phyloP scores from a whole-genome alignment of 2,113 vertebrate species.

The Eulemur rufifrons region DNA sequence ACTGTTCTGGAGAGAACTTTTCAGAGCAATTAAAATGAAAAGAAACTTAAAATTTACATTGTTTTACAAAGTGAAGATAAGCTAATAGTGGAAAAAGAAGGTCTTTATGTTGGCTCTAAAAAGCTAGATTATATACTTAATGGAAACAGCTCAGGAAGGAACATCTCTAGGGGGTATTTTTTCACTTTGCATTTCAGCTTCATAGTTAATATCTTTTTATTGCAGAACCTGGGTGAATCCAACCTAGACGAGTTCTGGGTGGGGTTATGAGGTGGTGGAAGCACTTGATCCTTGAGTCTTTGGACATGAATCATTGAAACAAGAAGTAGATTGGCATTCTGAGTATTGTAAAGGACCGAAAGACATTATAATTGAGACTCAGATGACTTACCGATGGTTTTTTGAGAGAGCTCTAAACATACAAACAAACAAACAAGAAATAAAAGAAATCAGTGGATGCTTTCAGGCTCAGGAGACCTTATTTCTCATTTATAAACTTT shows the following conservation, averaged over 20 bases:
- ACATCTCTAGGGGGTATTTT: neutral
- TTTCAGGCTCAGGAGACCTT: neutral
- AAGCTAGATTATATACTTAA: neutral
- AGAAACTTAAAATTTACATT: neutral
- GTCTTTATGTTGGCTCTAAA: neutral
- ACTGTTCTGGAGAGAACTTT: neutral
- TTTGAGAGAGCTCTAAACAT: conserved; percentile 65
- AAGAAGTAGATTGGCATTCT: neutral
- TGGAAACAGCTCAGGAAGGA: neutral
- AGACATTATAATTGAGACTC: neutral
- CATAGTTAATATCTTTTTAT: neutral
- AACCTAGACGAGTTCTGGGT: neutral
- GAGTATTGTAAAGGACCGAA: neutral
- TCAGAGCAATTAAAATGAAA: conserved; percentile 8
- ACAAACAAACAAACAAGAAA: neutral
- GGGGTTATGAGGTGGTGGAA: neutral
- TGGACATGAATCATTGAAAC: neutral
- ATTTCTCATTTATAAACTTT: neutral
- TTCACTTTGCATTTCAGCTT: neutral
- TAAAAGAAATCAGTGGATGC: neutral
- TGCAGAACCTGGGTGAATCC: neutral
- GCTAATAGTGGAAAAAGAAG: neutral
- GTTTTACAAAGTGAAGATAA: neutral
- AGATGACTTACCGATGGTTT: conserved; percentile 69
- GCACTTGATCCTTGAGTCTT: neutral